Evolutionary conservation across 2,888 invertebrate genomes (phyloP), one percentile per base, ranked within the genome.

Genomic region (Caradrina kadenii): DNA sequence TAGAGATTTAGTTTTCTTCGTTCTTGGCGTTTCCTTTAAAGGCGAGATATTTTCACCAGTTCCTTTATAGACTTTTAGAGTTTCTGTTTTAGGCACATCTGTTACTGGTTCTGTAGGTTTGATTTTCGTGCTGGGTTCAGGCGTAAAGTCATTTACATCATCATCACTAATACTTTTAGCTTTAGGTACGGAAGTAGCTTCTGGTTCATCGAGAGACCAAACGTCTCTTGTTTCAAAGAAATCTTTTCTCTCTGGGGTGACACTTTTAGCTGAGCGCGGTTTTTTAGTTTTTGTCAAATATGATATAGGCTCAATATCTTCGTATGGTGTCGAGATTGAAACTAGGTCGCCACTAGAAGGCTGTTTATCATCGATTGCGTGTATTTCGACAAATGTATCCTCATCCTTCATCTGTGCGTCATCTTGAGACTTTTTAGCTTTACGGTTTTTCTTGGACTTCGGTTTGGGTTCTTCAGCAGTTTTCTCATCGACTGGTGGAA

Each of bases 311-410:
- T 94, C 92, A 59, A 91, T 82, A 68, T 93, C 91, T 69, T 93
- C 92, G 59, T 90, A 93, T 1, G 93, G 92, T 54, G 92, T 89
- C 17, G 95, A 94, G 76, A 96, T 95, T 10, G 94, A 92, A 7
- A 96, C 96, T 76, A 96, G 77, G 39, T 95, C 94, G 15, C 91
- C 93, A 71, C 92, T 92, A 50, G 89, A 89, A 31, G 83, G 83
- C 64, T 91, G 90, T 65, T 92, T 93, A 62, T 95, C 93, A 77
- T 95, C 94, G 49, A 96, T 95, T 0, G 93, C 92, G 74, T 95
- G 96, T 83, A 96, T 96, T 87, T 96, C 96, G 52, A 96, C 91
- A 80, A 96, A 96, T 78, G 94, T 95, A 63, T 96, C 94, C 64
- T 94, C 95, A 68, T 93, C 93, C 7, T 89, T 90, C 82, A 88